Conservation (phyloP, 2,888 invertebrate species). For the Apodemia zela region DNA sequence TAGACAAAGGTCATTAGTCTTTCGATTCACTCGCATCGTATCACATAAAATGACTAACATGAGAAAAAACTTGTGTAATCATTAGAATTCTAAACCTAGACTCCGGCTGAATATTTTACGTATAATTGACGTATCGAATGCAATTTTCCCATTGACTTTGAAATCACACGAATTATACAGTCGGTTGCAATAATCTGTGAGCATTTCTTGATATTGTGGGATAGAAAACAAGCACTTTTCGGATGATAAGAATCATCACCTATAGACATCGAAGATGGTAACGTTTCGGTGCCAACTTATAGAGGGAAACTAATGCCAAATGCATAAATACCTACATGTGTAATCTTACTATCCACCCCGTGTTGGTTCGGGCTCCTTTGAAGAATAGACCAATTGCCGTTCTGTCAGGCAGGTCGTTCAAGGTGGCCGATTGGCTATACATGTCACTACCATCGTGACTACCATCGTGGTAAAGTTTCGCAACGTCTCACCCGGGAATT, state of each 20-base stretch:
- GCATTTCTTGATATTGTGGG: no score
- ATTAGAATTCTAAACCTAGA: constrained; percentile 13
- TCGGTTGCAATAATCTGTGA: neutral
- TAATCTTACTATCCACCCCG: no score
- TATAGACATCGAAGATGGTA: neutral
- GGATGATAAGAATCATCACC: neutral
- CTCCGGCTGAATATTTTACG: constrained; percentile 4
- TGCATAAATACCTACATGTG: no score
- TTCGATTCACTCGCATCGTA: neutral
- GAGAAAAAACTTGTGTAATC: constrained; percentile 12
- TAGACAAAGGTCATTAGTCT: constrained; percentile 11
- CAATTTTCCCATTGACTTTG: constrained; percentile 9
- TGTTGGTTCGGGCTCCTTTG: no score
- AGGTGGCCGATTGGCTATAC: no score
- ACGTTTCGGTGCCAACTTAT: no score
- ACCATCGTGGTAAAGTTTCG: no score
- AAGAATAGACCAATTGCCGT: no score
- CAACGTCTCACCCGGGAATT: no score
- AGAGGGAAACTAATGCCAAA: no score
- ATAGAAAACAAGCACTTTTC: neutral
- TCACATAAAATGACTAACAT: constrained; percentile 5
- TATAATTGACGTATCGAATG: constrained; percentile 14
- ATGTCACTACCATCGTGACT: no score
- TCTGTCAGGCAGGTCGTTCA: no score
- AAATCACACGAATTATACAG: constrained; percentile 1